Base-by-base conservation (phyloP, 2,888 invertebrate genomes). In the Tinea pellionella region DNA sequence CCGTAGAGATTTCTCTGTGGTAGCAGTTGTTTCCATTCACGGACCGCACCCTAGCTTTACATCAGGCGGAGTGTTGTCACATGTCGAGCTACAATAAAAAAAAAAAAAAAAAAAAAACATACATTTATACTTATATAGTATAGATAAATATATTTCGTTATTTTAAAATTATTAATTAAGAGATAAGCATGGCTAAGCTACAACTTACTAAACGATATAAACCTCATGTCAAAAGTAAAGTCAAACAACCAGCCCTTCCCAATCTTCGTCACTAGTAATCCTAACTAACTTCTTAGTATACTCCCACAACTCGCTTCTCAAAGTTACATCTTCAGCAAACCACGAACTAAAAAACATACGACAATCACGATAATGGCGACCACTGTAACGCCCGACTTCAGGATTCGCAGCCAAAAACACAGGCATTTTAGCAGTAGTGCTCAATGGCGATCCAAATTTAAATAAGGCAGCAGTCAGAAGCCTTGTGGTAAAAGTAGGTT, bases 311-410 rank as follows among this genome's bases (percentile, higher is more conserved):
- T 64, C 66, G 12, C 63, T 63, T 0, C 70, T 70, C 11, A 81
- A 63, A 11, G 58, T 63, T 0, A 72, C 71, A 51, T 82, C 71
- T 61, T 77, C 75, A 0, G 70, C 74, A 43, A 88, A 90, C 80
- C 80, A 81, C n/a, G 69, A 66, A 63, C 78, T 80, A 57, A 75
- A 79, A 61, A 75, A 80, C 60, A 74, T 73, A 6, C 67, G 69
- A 63, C 83, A 82, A 59, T 81, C 77, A 58, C 75, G 70, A 63
- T 70, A 82, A 66, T 82, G 80, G 60, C 73, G 75, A 0, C 83
- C 83, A 70, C 77, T 77, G 2, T 65, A 64, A 30, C 66, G 63
- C 9, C 70, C 65, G 1, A 80, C 68, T 16, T 67, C 71, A 0
- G 77, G 74, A 60, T 80, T 77, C 0, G 67, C 65, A 0, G 77